These are phyloP conservation scores for Phylloscopus trochiloides DNA, from an alignment of 2,113 vertebrate genomes.

Conservation along the genomic window DNA sequence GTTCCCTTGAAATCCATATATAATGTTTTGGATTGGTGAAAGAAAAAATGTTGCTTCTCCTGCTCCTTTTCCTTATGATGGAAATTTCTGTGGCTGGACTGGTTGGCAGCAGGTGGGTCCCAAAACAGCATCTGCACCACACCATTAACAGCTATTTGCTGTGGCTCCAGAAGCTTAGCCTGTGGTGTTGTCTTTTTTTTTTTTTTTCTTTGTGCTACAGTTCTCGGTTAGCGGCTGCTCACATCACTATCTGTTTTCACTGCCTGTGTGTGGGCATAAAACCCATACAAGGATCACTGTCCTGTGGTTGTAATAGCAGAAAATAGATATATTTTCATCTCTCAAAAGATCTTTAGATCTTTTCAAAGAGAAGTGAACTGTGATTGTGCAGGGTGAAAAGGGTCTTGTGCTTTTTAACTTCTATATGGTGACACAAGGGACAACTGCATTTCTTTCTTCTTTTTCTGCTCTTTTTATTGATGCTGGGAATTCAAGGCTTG, in stretches of 20 bases:
- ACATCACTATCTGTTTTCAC: not conserved
- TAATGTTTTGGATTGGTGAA: not conserved
- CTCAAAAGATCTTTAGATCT: conserved; percentile 46
- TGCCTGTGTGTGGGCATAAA: conserved; percentile 25
- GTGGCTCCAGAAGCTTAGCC: not conserved
- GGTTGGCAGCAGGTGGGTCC: not conserved
- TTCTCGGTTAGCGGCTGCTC: not conserved
- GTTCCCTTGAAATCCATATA: not conserved
- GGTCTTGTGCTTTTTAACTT: conserved; percentile 54
- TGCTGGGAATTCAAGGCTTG: not conserved
- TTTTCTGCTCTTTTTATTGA: conserved; percentile 9
- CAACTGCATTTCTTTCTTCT: conserved; percentile 14
- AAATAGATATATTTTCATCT: conserved; percentile 43
- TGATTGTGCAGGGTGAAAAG: conserved; percentile 35
- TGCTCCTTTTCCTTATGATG: not conserved
- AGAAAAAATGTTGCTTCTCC: not conserved
- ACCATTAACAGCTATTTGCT: not conserved
- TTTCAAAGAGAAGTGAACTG: conserved; percentile 39
- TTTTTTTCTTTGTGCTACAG: not conserved
- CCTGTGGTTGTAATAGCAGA: conserved; percentile 17
- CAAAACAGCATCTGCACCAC: not conserved
- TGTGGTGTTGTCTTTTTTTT: not conserved
- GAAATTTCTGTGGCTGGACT: not conserved
- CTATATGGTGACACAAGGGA: conserved; percentile 9
- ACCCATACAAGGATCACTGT: not conserved